phyloP scores from a whole-genome alignment of 2,797 vertebrate genomes.

The Falco peregrinus region DNA sequence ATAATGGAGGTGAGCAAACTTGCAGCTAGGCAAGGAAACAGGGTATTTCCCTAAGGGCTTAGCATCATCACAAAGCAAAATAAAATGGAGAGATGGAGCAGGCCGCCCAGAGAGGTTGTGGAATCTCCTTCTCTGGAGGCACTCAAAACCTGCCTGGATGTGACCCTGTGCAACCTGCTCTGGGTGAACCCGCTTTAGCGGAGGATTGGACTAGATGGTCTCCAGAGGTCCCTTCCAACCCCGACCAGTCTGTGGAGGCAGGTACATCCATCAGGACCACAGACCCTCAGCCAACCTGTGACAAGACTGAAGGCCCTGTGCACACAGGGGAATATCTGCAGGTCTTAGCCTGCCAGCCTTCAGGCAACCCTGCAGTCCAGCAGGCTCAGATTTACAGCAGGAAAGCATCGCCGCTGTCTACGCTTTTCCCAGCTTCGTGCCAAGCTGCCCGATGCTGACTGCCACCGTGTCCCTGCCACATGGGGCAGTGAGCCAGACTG shows the following conservation, averaged over 20 bases:
- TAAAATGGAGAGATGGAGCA: not conserved
- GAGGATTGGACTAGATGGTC: too few species aligned
- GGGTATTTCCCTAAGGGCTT: not conserved
- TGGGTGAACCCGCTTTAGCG: too few species aligned
- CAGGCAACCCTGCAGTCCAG: not conserved
- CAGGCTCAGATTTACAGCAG: not conserved
- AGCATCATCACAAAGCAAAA: not conserved
- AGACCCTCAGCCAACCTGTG: not conserved
- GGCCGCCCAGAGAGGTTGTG: too few species aligned
- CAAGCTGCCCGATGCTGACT: not conserved
- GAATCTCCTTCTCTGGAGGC: too few species aligned
- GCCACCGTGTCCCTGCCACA: not conserved
- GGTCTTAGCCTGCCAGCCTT: not conserved
- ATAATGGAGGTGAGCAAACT: not conserved
- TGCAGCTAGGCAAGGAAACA: not conserved
- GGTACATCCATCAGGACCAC: fast-evolving
- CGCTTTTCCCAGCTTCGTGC: fast-evolving
- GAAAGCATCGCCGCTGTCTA: fast-evolving
- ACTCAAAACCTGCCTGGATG: too few species aligned
- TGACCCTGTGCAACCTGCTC: too few species aligned
- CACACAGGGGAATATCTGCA: not conserved
- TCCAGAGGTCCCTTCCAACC: too few species aligned
- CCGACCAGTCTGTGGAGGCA: not conserved
- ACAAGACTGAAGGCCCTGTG: not conserved
- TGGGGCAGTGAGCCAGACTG: fast-evolving